Evolutionary conservation across 1,140 invertebrate genomes (phyloP), one percentile per base, ranked within the genome.

Genomic region (Diprion similis): DNA sequence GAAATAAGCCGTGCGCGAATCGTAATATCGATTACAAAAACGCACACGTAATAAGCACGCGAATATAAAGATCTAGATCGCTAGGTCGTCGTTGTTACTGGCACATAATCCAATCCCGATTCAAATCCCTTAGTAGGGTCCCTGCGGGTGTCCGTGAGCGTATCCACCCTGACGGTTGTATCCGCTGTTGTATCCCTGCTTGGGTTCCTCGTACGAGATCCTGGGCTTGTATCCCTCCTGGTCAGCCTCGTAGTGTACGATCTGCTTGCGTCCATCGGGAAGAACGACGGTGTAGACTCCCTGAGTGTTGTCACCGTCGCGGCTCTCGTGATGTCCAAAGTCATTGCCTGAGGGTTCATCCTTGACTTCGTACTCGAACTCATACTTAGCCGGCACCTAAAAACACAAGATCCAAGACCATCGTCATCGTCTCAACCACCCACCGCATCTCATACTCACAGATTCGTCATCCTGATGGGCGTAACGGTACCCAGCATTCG

Each of bases 231-330:
- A 96, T 19, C 94, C 95, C 67, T 92, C 89, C 77, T 91, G 89
- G 77, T 95, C 93, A 11, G 94, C 94, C 80, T 92, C 91, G 83
- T 96, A 96, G 77, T 93, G 91, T 0, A 96, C 94, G 70, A 92
- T 90, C 87, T 95, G 94, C 79, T 92, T 92, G 76, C 93, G 92
- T 71, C 94, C 94, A 85, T 95, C 94, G 75, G 94, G 93, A 68
- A 95, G 85, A 4, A 94, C 87, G 0, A 95, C 93, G 80, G 91
- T 93, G 84, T 94, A 95, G 71, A 91, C 87, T 68, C 94, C 94
- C 71, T 91, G 89, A 66, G 92, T 91, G 17, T 89, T 87, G 78
- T 92, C 91, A 47, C 92, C 93, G 79, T 92, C 89, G 47, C 93
- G 90, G 1, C 90, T 88, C 81, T 94, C 93, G 82, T 92, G 89